A percentile compares a stretch with the other conserved stretches of the same genome.
These are phyloP conservation scores for Drosophila quadrilineata DNA, from an alignment of 1,140 invertebrate genomes.

Conservation along the genomic window DNA sequence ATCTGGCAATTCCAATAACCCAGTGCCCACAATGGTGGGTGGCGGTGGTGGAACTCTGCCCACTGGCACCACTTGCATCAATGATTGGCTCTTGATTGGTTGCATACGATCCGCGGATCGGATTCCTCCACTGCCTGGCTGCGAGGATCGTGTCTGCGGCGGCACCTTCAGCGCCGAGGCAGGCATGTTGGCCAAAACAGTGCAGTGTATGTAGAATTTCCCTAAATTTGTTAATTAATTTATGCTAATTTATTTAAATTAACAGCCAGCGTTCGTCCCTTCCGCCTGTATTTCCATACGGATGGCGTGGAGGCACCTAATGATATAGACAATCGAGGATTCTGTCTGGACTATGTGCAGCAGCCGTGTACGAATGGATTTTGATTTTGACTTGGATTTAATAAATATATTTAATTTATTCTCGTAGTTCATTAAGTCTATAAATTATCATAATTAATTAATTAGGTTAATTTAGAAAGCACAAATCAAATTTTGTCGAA, in stretches of 20 bases:
- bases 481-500: too few relatives aligned
- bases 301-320: constrained; percentile 88
- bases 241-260: constrained; percentile 17
- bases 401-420: constrained; percentile 78
- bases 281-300: constrained; percentile 89
- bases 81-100: constrained; percentile 90
- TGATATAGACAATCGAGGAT: constrained; percentile 89
- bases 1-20: constrained; percentile 87
- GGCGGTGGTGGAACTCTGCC: constrained; percentile 66
- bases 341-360: constrained; percentile 91
- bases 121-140: constrained; percentile 73
- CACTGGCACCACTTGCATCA: constrained; percentile 84
- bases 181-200: constrained; percentile 79
- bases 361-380: constrained; percentile 88
- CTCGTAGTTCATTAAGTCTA: constrained; percentile 60
- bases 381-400: constrained; percentile 34
- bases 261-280: constrained; percentile 89
- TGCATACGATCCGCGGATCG: constrained; percentile 84
- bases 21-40: constrained; percentile 86
- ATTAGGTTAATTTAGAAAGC: constrained; percentile 58
- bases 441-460: constrained; percentile 35
- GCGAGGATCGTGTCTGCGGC: constrained; percentile 83
- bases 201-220: constrained; percentile 82
- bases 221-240: neutral
- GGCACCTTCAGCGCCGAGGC: constrained; percentile 82